These are phyloP conservation scores for Pristionchus arcanus DNA, from an alignment of 2,888 invertebrate genomes.

Conservation along the genomic window DNA sequence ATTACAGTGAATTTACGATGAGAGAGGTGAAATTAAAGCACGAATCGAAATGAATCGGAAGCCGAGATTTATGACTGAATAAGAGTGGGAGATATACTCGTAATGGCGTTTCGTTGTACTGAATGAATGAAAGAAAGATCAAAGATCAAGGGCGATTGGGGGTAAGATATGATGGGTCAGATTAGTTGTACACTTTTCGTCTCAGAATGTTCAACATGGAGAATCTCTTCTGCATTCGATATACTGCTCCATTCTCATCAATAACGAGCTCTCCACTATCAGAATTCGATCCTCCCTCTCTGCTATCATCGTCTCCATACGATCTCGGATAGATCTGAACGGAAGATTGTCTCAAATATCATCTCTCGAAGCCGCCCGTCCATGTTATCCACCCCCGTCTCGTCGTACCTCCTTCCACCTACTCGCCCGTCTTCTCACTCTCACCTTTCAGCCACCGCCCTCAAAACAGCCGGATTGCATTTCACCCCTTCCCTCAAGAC, in stretches of 20 bases:
- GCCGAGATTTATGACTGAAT: constrained; percentile 36
- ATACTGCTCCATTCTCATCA: constrained; percentile 51
- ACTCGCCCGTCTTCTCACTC: not conserved
- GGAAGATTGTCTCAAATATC: not conserved
- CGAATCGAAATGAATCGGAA: not conserved
- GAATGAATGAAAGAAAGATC: not conserved
- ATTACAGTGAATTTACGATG: constrained; percentile 48
- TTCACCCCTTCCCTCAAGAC: not conserved
- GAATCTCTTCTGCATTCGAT: constrained; percentile 47
- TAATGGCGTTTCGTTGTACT: constrained; percentile 3
- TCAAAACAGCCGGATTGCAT: constrained; percentile 22
- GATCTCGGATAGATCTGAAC: constrained; percentile 48
- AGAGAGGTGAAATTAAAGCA: constrained; percentile 11
- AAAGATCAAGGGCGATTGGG: not conserved
- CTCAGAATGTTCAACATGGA: constrained; percentile 31
- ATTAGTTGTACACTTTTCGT: constrained; percentile 28
- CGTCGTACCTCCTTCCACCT: not conserved
- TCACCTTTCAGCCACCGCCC: constrained; percentile 11
- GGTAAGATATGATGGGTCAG: not conserved
- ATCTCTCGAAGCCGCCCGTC: not conserved
- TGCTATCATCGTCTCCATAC: constrained; percentile 35
- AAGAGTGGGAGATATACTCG: constrained; percentile 25
- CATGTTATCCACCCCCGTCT: not conserved
- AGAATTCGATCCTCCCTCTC: not conserved
- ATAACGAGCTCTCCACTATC: constrained; percentile 30